Base-by-base conservation (phyloP, 2,797 vertebrate genomes). In the Chaenodraco wilsoni region DNA sequence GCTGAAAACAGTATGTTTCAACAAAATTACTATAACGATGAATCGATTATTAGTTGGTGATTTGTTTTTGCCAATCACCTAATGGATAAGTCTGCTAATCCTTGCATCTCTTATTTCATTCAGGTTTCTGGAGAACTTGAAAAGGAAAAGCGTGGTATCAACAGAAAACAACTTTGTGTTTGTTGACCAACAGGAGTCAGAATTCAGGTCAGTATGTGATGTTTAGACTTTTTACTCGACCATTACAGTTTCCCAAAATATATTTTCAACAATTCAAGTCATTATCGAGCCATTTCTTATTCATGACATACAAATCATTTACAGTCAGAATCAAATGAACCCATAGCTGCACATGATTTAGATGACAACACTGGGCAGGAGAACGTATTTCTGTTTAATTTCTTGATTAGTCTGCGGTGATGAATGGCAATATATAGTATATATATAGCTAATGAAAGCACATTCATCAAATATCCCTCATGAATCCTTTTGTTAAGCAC, bases 351-450 rank as follows among this genome's bases (percentile, higher is more conserved):
- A 81, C 72, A 75, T 74, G 65, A 87, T 84, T 81, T 79, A 84
- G 61, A 75, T 74, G 82, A 73, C 62, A 54, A 73, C 59, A 52
- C 27, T 8, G 37, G 23, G 62, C 67, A 71, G 48, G 23, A 50
- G 33, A 41, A 41, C 4, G 8, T 13, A 76, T 68, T 87, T 83
- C 77, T 75, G 69, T 70, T 79, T 84, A 58, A 84, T 48, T 83
- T 73, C 82, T 85, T 80, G 65, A 87, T 85, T 81, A 82, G 65
- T 64, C 70, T 72, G 65, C 60, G 51, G 79, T 58, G 65, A 89
- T 72, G 66, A 74, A 84, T 77, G 74, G 68, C 57, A 72, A 55
- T 66, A 67, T 48, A 33, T 33, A 50, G 63, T 19, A 52, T 73
- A 63, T 19, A 52, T 73, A 64, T 10, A 44, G 46, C 70, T 64